These are phyloP conservation scores for Epiblema foenella DNA, from an alignment of 2,888 invertebrate species.

Conservation along the genomic window DNA sequence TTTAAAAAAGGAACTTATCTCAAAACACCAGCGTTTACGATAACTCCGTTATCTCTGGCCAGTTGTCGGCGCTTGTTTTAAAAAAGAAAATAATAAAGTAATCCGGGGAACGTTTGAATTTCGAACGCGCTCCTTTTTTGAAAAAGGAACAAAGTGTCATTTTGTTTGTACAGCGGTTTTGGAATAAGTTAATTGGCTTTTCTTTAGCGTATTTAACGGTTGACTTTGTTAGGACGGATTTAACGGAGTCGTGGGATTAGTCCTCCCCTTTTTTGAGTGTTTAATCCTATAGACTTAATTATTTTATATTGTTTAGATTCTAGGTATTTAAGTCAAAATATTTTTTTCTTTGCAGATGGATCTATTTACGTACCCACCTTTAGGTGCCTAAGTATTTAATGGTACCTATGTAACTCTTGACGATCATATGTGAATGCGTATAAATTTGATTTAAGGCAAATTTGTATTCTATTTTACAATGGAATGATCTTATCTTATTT, in stretches of 20 bases:
- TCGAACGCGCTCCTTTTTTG: constrained; percentile 27
- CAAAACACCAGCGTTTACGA: constrained; percentile 68
- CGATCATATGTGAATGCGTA: no score
- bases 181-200: constrained; percentile 44
- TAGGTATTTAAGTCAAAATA: background rate
- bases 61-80: constrained; percentile 52
- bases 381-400: no score
- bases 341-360: background rate
- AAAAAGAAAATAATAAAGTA: constrained; percentile 53
- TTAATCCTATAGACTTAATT: constrained; percentile 8
- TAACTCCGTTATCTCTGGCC: constrained; percentile 62
- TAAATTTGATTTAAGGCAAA: no score
- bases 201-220: constrained; percentile 26
- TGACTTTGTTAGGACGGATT: constrained; percentile 13
- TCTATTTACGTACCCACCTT: background rate
- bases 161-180: constrained; percentile 41
- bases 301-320: background rate
- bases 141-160: constrained; percentile 39
- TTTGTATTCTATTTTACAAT: no score
- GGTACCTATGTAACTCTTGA: no score
- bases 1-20: constrained; percentile 66
- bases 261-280: background rate
- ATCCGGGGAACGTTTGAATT: constrained; percentile 41
- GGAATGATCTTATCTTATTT: no score
- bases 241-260: constrained; percentile 12